Evolutionary conservation across 1,140 invertebrate genomes (phyloP).

Genomic region (Epicauta chinensis): DNA sequence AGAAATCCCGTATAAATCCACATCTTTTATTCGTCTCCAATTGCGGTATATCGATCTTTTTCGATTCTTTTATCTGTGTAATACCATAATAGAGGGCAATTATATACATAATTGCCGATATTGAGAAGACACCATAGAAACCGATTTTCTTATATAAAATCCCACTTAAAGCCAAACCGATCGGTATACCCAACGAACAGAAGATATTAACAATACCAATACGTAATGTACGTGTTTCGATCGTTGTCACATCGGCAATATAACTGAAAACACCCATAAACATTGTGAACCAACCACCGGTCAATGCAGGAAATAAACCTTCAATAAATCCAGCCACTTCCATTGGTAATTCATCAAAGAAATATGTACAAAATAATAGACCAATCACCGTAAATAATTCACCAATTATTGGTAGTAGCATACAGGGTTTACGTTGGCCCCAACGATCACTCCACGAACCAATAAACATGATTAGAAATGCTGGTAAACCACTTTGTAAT

Average conservation of each 20-base stretch:
- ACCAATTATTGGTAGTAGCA: conserved; percentile 74
- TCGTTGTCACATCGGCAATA: conserved; percentile 76
- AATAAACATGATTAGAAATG: conserved; percentile 68
- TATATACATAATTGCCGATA: conserved; percentile 66
- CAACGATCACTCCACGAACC: conserved; percentile 71
- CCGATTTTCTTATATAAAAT: conserved; percentile 64
- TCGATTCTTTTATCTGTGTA: conserved; percentile 56
- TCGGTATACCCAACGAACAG: conserved; percentile 70
- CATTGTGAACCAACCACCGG: conserved; percentile 81
- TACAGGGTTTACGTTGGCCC: conserved; percentile 73
- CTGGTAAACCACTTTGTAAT: conserved; percentile 66
- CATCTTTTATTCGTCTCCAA: conserved; percentile 37
- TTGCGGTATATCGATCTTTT: conserved; percentile 42
- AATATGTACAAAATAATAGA: conserved; percentile 72
- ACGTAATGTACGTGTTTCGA: conserved; percentile 70
- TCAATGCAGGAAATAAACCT: conserved; percentile 69
- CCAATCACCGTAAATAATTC: conserved; percentile 71
- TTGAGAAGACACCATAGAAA: conserved; percentile 71
- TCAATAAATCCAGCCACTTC: conserved; percentile 69
- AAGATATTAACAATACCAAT: conserved; percentile 81
- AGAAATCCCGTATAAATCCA: conserved; percentile 54
- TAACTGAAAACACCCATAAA: conserved; percentile 88
- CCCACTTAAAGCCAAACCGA: conserved; percentile 70
- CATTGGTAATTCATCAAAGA: conserved; percentile 69
- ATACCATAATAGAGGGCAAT: conserved; percentile 66